Base-by-base conservation (phyloP, 2,888 invertebrate species). In the Drosophila silvestris region DNA sequence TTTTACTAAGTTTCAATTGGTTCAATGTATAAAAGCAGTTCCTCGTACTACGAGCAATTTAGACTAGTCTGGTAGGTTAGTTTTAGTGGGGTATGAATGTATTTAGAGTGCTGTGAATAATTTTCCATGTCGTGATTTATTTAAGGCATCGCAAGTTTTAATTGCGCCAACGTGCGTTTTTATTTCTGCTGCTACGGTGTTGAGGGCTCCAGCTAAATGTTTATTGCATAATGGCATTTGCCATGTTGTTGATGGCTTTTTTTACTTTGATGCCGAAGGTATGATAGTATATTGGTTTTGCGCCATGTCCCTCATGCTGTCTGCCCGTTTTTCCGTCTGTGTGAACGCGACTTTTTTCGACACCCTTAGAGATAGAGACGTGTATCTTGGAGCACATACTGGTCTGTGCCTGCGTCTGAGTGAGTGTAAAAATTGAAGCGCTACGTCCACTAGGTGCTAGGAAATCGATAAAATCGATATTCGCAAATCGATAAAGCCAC, bases 81-180 rank as follows among this genome's bases (percentile, higher is more conserved):
- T 47, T 30, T 28, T 50, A 28, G 22, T 26, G 14, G 32, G 12
- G 14, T 16, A 47, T 22, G 19, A 12, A 30, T n/a, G 53, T 39
- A 28, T 41, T 41, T 58, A 44, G 60, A 41, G 41, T 37, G 70
- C 14, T 51, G 56, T 53, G 60, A 57, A 65, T 61, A 32, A 65
- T 65, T 62, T 71, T n/a, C 22, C 35, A 60, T 37, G 63, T 30
- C 37, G 41, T 78, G 65, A 74, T 74, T 79, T 70, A 79, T 78
- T 78, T 61, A 67, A 78, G 65, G 70, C 79, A 74, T 57, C n/a
- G 70, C 79, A 74, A 68, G 33, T 77, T 77, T 72, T 78, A 77
- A 77, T 77, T 77, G 64, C 69, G 44, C 51, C 69, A 62, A 73
- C 60, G 61, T 57, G 51, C 68, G 60, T 57, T 67, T 72, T 77